phyloP scores from a whole-genome alignment of 2,888 invertebrate genomes.

The Ophion obscuratus region DNA sequence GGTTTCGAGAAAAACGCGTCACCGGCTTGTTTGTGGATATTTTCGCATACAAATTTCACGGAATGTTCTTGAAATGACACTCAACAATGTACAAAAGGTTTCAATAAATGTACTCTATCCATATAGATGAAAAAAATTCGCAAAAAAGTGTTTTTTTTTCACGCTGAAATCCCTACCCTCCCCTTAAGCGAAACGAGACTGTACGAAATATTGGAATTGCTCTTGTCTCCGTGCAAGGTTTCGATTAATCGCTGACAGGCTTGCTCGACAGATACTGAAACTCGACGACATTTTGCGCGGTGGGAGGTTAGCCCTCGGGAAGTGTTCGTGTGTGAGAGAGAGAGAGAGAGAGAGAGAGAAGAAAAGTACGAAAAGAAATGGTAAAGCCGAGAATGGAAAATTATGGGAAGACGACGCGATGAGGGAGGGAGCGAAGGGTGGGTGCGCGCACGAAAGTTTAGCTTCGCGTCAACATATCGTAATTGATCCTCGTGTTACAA shows the following conservation, averaged over 20 bases:
- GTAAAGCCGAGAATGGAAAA: slow-evolving; percentile 8
- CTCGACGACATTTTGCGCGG: neutral
- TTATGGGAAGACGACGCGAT: slow-evolving; percentile 30
- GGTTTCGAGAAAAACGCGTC: too few relatives aligned
- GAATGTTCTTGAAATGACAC: too few relatives aligned
- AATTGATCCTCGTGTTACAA: slow-evolving; percentile 2
- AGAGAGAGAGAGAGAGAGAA: neutral
- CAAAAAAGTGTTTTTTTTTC: too few relatives aligned
- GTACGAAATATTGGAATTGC: neutral
- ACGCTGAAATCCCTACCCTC: too few relatives aligned
- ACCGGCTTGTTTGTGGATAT: too few relatives aligned
- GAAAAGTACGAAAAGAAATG: neutral
- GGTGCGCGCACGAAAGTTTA: slow-evolving; percentile 11
- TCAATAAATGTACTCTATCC: too few relatives aligned
- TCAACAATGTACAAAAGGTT: too few relatives aligned
- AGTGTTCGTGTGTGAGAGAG: neutral
- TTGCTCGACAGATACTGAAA: neutral
- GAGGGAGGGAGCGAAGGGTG: neutral
- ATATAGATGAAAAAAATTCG: too few relatives aligned
- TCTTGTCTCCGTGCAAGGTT: neutral
- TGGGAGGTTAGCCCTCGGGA: neutral
- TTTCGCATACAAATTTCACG: too few relatives aligned
- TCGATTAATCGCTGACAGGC: too few relatives aligned
- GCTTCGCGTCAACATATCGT: slow-evolving; percentile 15
- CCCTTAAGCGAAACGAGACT: too few relatives aligned